Evolutionary conservation across 2,797 vertebrate genomes (phyloP).

Genomic region (Poecilia velifera): DNA sequence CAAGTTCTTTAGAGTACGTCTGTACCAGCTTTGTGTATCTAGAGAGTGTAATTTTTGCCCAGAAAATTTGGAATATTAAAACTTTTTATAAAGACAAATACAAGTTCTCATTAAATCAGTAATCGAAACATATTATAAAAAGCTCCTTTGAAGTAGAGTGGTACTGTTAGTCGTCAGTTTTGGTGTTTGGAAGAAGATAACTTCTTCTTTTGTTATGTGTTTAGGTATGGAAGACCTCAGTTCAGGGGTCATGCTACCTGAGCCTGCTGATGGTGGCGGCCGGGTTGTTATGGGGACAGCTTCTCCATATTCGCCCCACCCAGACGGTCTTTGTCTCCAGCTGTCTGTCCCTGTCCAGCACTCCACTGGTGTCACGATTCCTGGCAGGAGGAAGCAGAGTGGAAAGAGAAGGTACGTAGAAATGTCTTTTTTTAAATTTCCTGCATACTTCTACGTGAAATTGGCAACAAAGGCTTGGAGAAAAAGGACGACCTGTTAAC

Average conservation of each 20-base stretch:
- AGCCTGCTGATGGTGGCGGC: constrained; percentile 91
- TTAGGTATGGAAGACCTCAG: constrained; percentile 95
- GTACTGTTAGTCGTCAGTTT: neutral
- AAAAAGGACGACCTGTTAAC: neutral
- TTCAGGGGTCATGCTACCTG: constrained; percentile 93
- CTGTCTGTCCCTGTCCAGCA: constrained; percentile 97
- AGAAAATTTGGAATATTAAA: neutral
- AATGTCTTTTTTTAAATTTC: neutral
- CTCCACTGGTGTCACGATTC: constrained; percentile 94
- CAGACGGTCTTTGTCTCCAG: constrained; percentile 95
- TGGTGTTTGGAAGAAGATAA: neutral
- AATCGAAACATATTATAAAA: neutral
- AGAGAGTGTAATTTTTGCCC: neutral
- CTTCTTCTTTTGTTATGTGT: constrained; percentile 1
- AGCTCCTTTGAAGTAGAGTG: neutral
- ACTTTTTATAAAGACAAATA: neutral
- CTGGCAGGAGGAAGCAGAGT: constrained; percentile 87
- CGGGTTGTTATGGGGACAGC: constrained; percentile 92
- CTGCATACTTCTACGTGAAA: neutral
- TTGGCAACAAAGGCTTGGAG: too few relatives aligned
- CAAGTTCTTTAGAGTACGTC: neutral
- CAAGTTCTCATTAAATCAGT: neutral
- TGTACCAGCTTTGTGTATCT: neutral
- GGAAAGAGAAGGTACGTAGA: constrained; percentile 89
- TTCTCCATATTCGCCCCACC: constrained; percentile 88